These are phyloP conservation scores for Leptogaster cylindrica DNA, from an alignment of 2,888 invertebrate species.

Conservation along the genomic window DNA sequence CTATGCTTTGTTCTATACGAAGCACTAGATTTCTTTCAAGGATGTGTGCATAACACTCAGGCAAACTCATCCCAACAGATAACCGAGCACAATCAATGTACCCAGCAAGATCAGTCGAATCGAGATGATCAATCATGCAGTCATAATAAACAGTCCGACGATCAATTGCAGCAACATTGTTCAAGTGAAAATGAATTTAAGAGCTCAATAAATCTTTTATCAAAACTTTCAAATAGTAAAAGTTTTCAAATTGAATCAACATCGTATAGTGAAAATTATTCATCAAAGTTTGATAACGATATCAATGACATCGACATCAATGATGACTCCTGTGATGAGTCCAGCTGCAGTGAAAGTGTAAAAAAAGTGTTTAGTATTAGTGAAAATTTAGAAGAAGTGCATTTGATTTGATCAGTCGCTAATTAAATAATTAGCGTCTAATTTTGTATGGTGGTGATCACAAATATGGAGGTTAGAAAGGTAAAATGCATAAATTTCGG, in stretches of 20 bases:
- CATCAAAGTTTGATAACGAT: not conserved
- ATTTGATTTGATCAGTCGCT: slow-evolving; percentile 22
- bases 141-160: slow-evolving; percentile 2
- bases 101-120: slow-evolving; percentile 38
- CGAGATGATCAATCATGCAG: not conserved
- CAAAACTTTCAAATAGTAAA: slow-evolving; percentile 58
- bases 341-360: slow-evolving; percentile 38
- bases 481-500: slow-evolving; percentile 39
- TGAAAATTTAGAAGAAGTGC: slow-evolving; percentile 43
- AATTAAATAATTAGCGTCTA: not conserved
- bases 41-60: slow-evolving; percentile 61
- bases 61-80: slow-evolving; percentile 55
- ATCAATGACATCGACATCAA: slow-evolving; percentile 19
- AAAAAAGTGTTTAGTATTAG: slow-evolving; percentile 47
- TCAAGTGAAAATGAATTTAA: slow-evolving; percentile 47
- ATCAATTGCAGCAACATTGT: slow-evolving; percentile 46
- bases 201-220: slow-evolving; percentile 55
- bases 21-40: slow-evolving; percentile 70
- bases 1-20: slow-evolving; percentile 73
- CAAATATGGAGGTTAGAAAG: slow-evolving; percentile 46
- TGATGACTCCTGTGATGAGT: slow-evolving; percentile 39
- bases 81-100: slow-evolving; percentile 59
- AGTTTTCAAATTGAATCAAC: slow-evolving; percentile 57
- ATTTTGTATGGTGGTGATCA: slow-evolving; percentile 2
- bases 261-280: slow-evolving; percentile 50